These are phyloP conservation scores for Microplitis manilae DNA, from an alignment of 2,888 invertebrate genomes.

Conservation along the genomic window DNA sequence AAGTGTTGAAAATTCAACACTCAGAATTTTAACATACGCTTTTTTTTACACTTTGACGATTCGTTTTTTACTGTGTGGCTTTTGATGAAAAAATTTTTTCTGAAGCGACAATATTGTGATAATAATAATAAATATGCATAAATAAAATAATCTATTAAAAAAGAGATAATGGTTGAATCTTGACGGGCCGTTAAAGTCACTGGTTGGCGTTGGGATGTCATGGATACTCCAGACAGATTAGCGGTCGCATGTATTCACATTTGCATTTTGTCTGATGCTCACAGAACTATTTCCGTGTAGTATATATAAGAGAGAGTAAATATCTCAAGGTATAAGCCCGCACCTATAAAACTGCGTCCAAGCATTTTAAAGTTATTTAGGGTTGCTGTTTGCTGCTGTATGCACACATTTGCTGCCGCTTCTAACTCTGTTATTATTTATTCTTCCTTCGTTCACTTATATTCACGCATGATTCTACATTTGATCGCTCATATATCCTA, in stretches of 20 bases:
- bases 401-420: neutral
- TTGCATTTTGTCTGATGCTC: conserved; percentile 64
- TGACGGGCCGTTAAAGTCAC: conserved; percentile 49
- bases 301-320: conserved; percentile 47
- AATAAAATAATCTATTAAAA: no score
- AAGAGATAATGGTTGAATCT: neutral
- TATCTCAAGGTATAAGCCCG: conserved; percentile 51
- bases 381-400: conserved; percentile 10
- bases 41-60: no score
- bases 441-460: neutral
- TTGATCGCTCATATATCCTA: no score
- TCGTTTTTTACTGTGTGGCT: no score
- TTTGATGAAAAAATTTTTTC: no score
- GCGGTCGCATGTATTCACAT: conserved; percentile 60
- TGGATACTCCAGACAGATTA: conserved; percentile 69
- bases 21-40: no score
- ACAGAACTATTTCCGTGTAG: conserved; percentile 35
- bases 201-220: conserved; percentile 64
- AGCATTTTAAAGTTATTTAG: conserved; percentile 48
- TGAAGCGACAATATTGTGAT: no score
- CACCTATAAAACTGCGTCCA: conserved; percentile 59
- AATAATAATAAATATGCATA: no score
- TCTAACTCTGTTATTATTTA: neutral
- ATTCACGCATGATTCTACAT: neutral
- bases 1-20: no score